Evolutionary conservation across 2,797 vertebrate genomes (phyloP).

Genomic region (Threskiornis aethiopicus): DNA sequence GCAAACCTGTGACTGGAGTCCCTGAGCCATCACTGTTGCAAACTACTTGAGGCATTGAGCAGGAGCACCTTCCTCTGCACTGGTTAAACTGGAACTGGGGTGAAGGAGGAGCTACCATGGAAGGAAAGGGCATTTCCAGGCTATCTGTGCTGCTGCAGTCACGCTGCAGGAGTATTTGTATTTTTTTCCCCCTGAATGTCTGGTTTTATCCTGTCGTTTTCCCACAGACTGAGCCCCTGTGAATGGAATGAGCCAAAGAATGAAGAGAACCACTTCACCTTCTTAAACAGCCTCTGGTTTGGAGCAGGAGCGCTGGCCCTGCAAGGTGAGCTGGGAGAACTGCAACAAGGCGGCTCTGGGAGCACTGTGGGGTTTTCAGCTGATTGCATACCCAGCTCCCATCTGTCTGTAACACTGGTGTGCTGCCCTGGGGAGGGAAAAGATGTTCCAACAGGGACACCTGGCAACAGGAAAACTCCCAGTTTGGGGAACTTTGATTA

Average conservation of each 20-base stretch:
- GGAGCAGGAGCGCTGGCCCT: constrained; percentile 85
- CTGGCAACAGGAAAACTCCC: background rate
- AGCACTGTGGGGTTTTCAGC: accelerated
- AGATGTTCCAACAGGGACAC: accelerated
- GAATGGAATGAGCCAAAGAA: constrained; percentile 85
- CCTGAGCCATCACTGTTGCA: background rate
- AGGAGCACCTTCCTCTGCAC: background rate
- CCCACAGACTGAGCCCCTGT: constrained; percentile 84
- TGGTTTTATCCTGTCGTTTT: background rate
- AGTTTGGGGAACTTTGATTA: background rate
- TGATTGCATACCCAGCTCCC: background rate
- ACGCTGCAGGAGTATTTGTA: background rate
- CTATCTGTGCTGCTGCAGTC: background rate
- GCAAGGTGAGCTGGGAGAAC: constrained; percentile 78
- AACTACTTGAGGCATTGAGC: background rate
- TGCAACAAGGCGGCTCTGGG: background rate
- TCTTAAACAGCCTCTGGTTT: constrained; percentile 89
- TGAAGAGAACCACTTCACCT: constrained; percentile 81
- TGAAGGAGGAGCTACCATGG: background rate
- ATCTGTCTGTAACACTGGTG: background rate
- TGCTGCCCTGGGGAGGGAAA: background rate
- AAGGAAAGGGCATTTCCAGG: background rate
- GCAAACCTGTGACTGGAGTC: background rate
- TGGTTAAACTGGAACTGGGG: background rate
- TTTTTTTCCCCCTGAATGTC: background rate